Conservation (phyloP, 2,113 vertebrate genomes). For the Columba livia region DNA sequence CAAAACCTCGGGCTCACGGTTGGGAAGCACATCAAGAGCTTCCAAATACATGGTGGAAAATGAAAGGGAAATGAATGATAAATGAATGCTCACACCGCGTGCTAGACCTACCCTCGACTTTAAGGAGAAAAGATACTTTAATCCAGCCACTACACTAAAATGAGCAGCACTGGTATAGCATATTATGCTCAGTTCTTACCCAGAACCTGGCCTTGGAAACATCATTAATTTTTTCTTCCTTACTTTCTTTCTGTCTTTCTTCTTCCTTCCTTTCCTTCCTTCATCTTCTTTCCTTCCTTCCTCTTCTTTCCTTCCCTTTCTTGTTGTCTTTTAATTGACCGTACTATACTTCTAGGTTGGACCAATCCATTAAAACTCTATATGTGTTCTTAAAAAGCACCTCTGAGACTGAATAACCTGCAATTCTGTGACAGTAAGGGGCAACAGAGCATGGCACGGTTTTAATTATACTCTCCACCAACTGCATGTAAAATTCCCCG, state of each 20-base stretch:
- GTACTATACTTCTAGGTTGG: not conserved
- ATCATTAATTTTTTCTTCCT: not conserved
- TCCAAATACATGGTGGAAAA: constrained; percentile 17
- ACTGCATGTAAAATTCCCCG: constrained; percentile 18
- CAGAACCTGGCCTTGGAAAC: not conserved
- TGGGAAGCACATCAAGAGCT: not conserved
- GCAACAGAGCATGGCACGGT: constrained; percentile 41
- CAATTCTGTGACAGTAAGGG: constrained; percentile 45
- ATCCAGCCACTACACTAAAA: not conserved
- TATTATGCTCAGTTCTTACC: not conserved
- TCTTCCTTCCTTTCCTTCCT: too few species aligned
- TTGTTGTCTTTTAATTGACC: not conserved
- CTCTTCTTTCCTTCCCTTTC: not conserved
- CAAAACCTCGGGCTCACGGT: not conserved
- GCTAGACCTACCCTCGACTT: constrained; percentile 1
- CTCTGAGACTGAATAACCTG: constrained; percentile 1
- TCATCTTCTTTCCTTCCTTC: not conserved
- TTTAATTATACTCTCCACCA: constrained; percentile 56
- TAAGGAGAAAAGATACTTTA: not conserved
- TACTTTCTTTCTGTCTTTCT: too few species aligned
- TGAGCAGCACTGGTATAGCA: not conserved
- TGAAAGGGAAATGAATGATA: constrained; percentile 44
- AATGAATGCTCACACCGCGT: constrained; percentile 48
- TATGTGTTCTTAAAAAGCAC: constrained; percentile 21
- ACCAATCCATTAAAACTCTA: constrained; percentile 10